These are phyloP conservation scores for Silurus lanzhouensis DNA, from an alignment of 2,797 vertebrate genomes.

Conservation along the genomic window DNA sequence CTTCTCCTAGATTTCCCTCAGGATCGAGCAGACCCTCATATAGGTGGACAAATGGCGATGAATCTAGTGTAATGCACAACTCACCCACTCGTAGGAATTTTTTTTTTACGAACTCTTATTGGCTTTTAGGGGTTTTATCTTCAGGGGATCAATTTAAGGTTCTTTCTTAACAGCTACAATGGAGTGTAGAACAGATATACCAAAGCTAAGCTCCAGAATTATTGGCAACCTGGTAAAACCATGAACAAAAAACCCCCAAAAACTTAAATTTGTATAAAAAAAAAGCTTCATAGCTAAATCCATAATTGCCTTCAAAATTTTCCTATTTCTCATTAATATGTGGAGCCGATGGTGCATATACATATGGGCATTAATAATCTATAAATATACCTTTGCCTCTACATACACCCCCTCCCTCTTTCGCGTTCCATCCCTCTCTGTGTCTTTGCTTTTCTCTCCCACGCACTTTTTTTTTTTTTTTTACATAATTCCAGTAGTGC, in stretches of 20 bases:
- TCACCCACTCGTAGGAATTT: not conserved
- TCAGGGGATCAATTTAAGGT: not conserved
- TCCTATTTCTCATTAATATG: not conserved
- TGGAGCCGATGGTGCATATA: not conserved
- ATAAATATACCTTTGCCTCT: conserved; percentile 56
- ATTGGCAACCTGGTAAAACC: not conserved
- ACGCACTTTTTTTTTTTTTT: conserved; percentile 40
- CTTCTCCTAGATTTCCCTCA: conserved; percentile 42
- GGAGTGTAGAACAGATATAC: not conserved
- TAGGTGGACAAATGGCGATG: not conserved
- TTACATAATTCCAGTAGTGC: conserved; percentile 50
- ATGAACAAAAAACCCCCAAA: not conserved
- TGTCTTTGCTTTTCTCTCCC: conserved; percentile 41
- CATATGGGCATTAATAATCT: conserved; percentile 36
- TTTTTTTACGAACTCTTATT: not conserved
- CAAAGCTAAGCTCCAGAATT: not conserved
- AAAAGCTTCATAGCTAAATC: too few relatives aligned
- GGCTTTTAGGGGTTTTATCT: not conserved
- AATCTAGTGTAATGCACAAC: not conserved
- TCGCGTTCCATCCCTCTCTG: conserved; percentile 21
- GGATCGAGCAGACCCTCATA: conserved; percentile 23
- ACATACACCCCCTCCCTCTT: conserved; percentile 11
- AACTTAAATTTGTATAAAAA: too few relatives aligned
- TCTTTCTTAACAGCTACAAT: conserved; percentile 1
- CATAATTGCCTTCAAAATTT: not conserved